These are phyloP conservation scores for Pristiophorus japonicus DNA, from an alignment of 2,113 vertebrate genomes.

Conservation along the genomic window DNA sequence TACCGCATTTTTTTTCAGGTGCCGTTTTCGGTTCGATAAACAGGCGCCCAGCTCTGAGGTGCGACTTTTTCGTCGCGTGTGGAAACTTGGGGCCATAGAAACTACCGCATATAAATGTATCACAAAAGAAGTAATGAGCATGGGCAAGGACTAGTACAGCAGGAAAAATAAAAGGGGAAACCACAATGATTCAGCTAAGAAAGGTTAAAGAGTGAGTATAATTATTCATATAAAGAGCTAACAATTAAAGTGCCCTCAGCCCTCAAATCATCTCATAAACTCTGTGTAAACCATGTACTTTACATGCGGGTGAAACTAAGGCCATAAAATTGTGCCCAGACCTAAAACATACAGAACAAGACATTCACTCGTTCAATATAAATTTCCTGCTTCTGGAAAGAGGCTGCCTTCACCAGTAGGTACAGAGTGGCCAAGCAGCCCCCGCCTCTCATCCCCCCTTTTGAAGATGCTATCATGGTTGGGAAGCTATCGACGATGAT, in stretches of 20 bases:
- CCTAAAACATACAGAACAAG: background rate
- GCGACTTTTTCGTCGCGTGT: too few species aligned
- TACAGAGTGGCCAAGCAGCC: too few species aligned
- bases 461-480: background rate
- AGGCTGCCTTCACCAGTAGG: background rate
- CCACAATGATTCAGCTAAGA: background rate
- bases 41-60: too few species aligned
- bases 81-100: too few species aligned
- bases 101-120: background rate
- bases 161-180: background rate
- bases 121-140: background rate
- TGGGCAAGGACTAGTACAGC: background rate
- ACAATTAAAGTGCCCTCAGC: background rate
- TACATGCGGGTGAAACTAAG: background rate
- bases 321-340: background rate
- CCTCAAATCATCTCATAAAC: background rate
- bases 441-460: too few species aligned
- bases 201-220: background rate
- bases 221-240: background rate
- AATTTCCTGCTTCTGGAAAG: background rate
- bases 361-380: background rate
- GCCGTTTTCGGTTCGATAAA: too few species aligned
- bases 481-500: background rate
- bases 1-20: too few species aligned
- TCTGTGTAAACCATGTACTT: background rate